phyloP scores from a whole-genome alignment of 30 jellyfish, hydroid and myxozoan species.

The Hydra vulgaris region DNA sequence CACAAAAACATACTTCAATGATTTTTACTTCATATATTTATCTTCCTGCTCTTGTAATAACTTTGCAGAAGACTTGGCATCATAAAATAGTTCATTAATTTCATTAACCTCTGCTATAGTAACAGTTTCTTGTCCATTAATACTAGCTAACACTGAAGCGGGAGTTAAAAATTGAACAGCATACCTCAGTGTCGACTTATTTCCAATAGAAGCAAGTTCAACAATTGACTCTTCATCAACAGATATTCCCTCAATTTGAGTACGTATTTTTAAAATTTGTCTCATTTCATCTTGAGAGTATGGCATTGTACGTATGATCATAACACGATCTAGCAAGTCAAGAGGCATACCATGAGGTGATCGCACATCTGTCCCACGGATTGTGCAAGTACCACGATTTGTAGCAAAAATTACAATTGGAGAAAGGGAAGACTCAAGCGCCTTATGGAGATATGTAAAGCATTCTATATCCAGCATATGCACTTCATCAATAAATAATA shows the following conservation, averaged over 20 bases:
- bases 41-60: too few species aligned
- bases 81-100: too few species aligned
- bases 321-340: conserved; percentile 84
- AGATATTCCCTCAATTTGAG: conserved; percentile 73
- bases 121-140: too few species aligned
- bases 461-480: conserved; percentile 96
- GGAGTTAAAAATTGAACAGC: conserved; percentile 91
- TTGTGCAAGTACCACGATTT: conserved; percentile 78
- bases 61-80: too few species aligned
- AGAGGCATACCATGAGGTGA: conserved; percentile 96
- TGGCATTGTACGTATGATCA: conserved; percentile 91
- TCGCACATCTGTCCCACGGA: conserved; percentile 93
- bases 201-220: conserved; percentile 73
- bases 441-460: conserved; percentile 84
- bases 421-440: conserved; percentile 80
- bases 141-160: conserved; percentile 71
- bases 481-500: conserved; percentile 90
- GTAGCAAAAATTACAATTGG: conserved; percentile 97
- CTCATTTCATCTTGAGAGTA: conserved; percentile 67
- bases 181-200: conserved; percentile 73
- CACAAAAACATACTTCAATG: too few species aligned
- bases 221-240: conserved; percentile 62
- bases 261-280: conserved; percentile 76
- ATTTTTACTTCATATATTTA: too few species aligned
- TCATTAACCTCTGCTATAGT: too few species aligned